Conservation (phyloP, 2,888 invertebrate species). For the Tortricodes alternella region DNA sequence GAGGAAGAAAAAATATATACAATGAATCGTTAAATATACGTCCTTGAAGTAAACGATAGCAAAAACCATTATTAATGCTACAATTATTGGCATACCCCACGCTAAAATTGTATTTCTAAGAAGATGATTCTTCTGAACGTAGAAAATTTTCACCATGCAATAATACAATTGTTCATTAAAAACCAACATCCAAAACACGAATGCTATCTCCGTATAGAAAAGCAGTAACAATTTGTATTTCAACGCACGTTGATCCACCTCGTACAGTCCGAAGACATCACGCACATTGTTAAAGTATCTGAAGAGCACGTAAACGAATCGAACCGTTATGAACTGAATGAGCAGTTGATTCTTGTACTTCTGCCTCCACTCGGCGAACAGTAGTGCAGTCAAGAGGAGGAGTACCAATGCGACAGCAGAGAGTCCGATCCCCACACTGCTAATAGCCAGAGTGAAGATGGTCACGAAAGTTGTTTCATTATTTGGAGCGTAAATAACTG, state of each 20-base stretch:
- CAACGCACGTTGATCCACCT: constrained; percentile 29
- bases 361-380: constrained; percentile 66
- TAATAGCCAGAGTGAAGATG: constrained; percentile 44
- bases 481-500: constrained; percentile 36
- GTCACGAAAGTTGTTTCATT: constrained; percentile 39
- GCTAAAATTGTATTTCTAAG: constrained; percentile 52
- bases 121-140: constrained; percentile 40
- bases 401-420: constrained; percentile 52
- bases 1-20: constrained; percentile 48
- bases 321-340: constrained; percentile 64
- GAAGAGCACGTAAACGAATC: constrained; percentile 55
- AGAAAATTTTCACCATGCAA: constrained; percentile 62
- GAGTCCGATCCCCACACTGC: constrained; percentile 56
- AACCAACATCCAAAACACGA: constrained; percentile 67
- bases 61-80: constrained; percentile 39
- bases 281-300: constrained; percentile 55
- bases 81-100: constrained; percentile 52
- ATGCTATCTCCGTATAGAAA: constrained; percentile 57
- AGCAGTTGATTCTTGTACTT: constrained; percentile 68
- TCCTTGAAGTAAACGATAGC: constrained; percentile 34
- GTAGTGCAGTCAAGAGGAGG: constrained; percentile 55
- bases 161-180: constrained; percentile 67
- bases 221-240: constrained; percentile 44
- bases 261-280: constrained; percentile 38
- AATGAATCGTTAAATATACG: constrained; percentile 36